These are phyloP conservation scores for Nemurella pictetii DNA, from an alignment of 2,888 invertebrate genomes.

Conservation along the genomic window DNA sequence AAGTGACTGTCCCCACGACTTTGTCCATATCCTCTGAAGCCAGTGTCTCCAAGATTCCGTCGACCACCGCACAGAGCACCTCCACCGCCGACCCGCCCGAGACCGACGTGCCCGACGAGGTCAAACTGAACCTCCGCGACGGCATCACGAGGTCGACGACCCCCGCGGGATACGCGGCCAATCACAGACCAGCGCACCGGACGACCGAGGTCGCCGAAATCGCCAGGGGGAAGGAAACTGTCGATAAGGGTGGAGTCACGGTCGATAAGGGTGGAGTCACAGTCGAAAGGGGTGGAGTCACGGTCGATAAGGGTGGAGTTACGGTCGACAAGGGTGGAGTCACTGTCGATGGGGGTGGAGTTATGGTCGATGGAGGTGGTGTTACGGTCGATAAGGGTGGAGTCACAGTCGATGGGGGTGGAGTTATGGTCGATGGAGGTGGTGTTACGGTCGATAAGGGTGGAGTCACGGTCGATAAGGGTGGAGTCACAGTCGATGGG, in stretches of 20 bases:
- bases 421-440: no score
- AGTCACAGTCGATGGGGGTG: not conserved
- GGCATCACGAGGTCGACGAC: conserved; percentile 3
- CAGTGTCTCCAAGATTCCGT: not conserved
- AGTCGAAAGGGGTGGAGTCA: no score
- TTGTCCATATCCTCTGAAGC: no score
- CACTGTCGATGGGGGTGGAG: not conserved
- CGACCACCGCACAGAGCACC: not conserved
- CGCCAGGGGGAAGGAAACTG: no score
- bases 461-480: no score
- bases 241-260: no score
- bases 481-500: not conserved
- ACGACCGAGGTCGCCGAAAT: not conserved
- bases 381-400: not conserved
- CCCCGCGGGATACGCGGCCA: not conserved
- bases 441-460: no score
- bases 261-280: no score
- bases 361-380: not conserved
- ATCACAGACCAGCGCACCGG: not conserved
- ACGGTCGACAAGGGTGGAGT: no score
- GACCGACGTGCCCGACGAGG: conserved; percentile 20
- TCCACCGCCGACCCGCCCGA: not conserved
- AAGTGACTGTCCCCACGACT: no score
- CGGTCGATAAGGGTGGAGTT: no score
- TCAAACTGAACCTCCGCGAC: not conserved